These are phyloP conservation scores for Trichechus manatus DNA, from an alignment of 2,113 vertebrate species.

Conservation along the genomic window DNA sequence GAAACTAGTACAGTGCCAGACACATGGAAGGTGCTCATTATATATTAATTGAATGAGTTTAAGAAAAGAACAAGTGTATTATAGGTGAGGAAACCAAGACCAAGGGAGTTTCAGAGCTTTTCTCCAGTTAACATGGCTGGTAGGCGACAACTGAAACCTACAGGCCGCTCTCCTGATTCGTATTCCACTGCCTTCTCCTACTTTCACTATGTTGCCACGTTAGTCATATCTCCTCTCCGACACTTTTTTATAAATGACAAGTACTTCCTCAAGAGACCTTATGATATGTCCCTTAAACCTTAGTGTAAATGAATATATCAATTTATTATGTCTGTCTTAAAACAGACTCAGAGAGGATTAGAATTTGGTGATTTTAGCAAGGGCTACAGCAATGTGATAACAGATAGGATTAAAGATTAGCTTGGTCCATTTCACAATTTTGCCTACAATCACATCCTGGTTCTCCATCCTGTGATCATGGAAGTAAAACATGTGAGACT, in stretches of 20 bases:
- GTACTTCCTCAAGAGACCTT: neutral
- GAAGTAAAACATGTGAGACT: neutral
- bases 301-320: neutral
- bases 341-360: neutral
- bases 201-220: neutral
- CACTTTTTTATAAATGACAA: neutral
- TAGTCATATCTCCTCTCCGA: neutral
- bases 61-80: neutral
- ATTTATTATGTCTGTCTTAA: neutral
- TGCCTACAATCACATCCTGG: neutral
- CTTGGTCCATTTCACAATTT: neutral
- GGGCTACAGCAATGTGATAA: neutral
- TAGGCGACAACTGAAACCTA: neutral
- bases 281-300: neutral
- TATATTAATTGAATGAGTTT: neutral
- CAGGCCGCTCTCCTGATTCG: neutral
- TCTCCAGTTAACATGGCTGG: neutral
- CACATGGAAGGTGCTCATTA: neutral
- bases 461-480: neutral
- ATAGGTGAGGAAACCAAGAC: neutral
- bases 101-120: neutral
- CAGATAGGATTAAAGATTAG: neutral
- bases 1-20: neutral
- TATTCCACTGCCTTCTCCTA: neutral
- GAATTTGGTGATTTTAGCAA: conserved; percentile 17